Conservation (phyloP, 2,888 invertebrate genomes). For the Drosophila borborema region DNA sequence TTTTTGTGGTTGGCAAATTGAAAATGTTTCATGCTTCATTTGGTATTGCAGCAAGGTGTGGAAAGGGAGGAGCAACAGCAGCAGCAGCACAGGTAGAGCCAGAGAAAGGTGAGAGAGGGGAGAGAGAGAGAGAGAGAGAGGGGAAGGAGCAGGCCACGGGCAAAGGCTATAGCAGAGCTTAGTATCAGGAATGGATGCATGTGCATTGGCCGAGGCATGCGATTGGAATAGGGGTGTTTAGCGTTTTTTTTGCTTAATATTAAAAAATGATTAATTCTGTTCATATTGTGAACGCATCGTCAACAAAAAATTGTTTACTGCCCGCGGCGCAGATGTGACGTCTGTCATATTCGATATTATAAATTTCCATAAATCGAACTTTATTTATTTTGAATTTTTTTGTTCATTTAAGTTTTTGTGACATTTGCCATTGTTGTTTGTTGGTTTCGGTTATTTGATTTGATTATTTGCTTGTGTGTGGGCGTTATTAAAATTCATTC, state of each 20-base stretch:
- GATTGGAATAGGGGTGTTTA: neutral
- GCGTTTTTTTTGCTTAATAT: neutral
- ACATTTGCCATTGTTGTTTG: neutral
- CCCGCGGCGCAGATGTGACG: neutral
- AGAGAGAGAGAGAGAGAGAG: neutral
- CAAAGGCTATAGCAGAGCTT: neutral
- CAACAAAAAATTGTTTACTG: neutral
- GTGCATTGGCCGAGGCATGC: neutral
- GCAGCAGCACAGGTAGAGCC: neutral
- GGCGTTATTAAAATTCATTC: constrained; percentile 10
- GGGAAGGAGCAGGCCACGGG: neutral
- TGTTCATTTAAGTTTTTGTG: neutral
- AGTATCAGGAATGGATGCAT: neutral
- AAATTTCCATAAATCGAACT: neutral
- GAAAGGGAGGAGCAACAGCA: neutral
- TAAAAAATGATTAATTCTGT: neutral
- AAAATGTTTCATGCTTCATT: constrained; percentile 1
- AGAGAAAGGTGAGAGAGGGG: neutral
- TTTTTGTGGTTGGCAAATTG: constrained; percentile 4
- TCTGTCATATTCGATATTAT: neutral
- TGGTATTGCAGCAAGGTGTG: neutral
- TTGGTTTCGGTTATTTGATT: constrained; percentile 21
- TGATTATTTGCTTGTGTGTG: constrained; percentile 3
- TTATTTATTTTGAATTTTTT: neutral
- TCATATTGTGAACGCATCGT: neutral